Conservation (phyloP, 2,888 invertebrate species). For the Archips xylosteana region DNA sequence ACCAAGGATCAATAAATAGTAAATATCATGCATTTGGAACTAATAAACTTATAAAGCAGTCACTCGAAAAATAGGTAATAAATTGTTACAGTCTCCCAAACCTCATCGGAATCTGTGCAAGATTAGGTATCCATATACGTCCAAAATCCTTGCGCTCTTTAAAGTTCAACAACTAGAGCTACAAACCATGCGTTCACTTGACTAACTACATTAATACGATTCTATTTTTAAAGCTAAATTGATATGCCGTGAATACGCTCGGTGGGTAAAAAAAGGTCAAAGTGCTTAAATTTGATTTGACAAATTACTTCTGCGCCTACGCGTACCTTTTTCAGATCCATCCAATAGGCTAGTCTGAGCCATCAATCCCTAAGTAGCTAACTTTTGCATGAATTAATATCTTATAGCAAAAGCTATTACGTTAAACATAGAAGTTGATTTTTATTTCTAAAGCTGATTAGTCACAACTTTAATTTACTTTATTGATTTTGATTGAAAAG, state of each 20-base stretch:
- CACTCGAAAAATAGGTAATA: neutral
- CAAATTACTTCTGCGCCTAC: conserved; percentile 11
- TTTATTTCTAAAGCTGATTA: no score
- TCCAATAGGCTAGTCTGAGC: conserved; percentile 4
- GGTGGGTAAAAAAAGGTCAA: conserved; percentile 5
- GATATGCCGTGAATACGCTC: neutral
- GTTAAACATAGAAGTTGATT: neutral
- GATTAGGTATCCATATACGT: conserved; percentile 8
- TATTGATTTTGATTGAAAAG: no score
- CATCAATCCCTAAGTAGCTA: neutral
- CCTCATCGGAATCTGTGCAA: neutral
- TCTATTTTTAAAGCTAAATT: conserved; percentile 2
- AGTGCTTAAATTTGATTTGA: conserved; percentile 21
- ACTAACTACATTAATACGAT: neutral
- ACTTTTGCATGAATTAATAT: neutral
- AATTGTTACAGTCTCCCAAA: conserved; percentile 5
- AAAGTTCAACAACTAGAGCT: conserved; percentile 14
- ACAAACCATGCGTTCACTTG: neutral
- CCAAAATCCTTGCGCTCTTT: conserved; percentile 17
- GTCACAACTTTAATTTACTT: no score
- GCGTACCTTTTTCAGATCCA: neutral
- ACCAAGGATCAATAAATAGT: no score
- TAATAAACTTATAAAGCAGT: neutral
- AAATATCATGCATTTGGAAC: no score
- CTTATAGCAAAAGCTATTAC: neutral